Conservation (phyloP, 2,888 invertebrate genomes). For the Epicampocera succincta region DNA sequence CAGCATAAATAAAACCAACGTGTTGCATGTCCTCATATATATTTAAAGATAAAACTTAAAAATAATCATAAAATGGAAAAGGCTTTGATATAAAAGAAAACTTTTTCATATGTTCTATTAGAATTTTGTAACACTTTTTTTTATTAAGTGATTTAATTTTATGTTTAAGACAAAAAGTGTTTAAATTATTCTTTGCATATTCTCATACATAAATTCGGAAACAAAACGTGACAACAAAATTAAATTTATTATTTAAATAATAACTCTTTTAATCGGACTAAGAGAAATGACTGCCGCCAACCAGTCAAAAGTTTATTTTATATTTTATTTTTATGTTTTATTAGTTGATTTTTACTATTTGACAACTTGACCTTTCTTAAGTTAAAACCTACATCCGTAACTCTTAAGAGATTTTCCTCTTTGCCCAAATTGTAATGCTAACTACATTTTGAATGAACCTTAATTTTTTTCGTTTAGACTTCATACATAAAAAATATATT, state of each 20-base stretch:
- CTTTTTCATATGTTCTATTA: slow-evolving; percentile 54
- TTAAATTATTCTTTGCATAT: slow-evolving; percentile 43
- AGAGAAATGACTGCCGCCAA: slow-evolving; percentile 64
- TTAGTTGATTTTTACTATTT: slow-evolving; percentile 64
- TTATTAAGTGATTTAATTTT: slow-evolving; percentile 59
- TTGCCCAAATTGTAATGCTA: slow-evolving; percentile 43
- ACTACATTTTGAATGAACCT: slow-evolving; percentile 47
- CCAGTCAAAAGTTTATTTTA: slow-evolving; percentile 45
- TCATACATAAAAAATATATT: slow-evolving; percentile 38
- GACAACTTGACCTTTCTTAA: slow-evolving; percentile 57
- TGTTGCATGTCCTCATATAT: slow-evolving; percentile 48
- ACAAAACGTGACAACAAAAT: slow-evolving; percentile 40
- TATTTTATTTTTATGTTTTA: slow-evolving; percentile 48
- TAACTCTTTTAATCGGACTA: slow-evolving; percentile 40
- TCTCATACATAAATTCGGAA: slow-evolving; percentile 30
- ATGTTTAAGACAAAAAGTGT: slow-evolving; percentile 62
- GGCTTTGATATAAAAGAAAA: slow-evolving; percentile 23
- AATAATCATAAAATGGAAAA: slow-evolving; percentile 26
- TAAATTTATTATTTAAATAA: slow-evolving; percentile 43
- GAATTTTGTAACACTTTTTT: slow-evolving; percentile 47
- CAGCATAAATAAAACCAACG: slow-evolving; percentile 27
- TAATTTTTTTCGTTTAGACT: slow-evolving; percentile 45
- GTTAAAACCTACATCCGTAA: slow-evolving; percentile 21
- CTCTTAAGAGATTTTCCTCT: neutral
- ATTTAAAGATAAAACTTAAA: slow-evolving; percentile 17